Conservation (phyloP, 2,888 invertebrate species). For the Lingula anatina region DNA sequence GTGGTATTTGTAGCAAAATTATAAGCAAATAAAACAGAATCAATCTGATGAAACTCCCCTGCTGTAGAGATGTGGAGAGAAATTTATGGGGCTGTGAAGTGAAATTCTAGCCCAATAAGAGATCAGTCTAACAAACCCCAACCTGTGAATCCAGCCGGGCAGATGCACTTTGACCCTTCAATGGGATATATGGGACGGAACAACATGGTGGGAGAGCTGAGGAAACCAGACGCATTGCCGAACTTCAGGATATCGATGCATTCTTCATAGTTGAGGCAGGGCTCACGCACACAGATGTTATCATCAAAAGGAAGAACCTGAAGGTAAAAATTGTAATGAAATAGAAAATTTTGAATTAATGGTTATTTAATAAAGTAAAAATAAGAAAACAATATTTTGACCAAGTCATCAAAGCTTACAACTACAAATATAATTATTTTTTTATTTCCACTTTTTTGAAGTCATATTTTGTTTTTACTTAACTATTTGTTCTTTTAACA, state of each 20-base stretch:
- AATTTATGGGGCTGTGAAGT: too few relatives aligned
- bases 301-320: constrained; percentile 92
- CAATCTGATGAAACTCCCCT: too few relatives aligned
- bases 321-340: constrained; percentile 5
- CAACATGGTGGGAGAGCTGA: constrained; percentile 80
- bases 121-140: constrained; percentile 12
- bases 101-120: too few relatives aligned
- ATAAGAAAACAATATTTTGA: background rate
- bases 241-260: constrained; percentile 88
- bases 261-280: constrained; percentile 88
- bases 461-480: too few relatives aligned
- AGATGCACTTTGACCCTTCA: constrained; percentile 86
- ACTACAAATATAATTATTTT: background rate
- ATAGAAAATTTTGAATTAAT: background rate
- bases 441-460: too few relatives aligned
- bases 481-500: too few relatives aligned
- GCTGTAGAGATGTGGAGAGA: too few relatives aligned
- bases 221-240: constrained; percentile 83
- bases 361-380: background rate
- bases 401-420: background rate
- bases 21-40: too few relatives aligned
- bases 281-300: constrained; percentile 90
- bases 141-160: constrained; percentile 87
- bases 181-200: constrained; percentile 93
- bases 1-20: too few relatives aligned